Conservation (phyloP, 2,797 vertebrate genomes). For the Phataginus tetradactyla region DNA sequence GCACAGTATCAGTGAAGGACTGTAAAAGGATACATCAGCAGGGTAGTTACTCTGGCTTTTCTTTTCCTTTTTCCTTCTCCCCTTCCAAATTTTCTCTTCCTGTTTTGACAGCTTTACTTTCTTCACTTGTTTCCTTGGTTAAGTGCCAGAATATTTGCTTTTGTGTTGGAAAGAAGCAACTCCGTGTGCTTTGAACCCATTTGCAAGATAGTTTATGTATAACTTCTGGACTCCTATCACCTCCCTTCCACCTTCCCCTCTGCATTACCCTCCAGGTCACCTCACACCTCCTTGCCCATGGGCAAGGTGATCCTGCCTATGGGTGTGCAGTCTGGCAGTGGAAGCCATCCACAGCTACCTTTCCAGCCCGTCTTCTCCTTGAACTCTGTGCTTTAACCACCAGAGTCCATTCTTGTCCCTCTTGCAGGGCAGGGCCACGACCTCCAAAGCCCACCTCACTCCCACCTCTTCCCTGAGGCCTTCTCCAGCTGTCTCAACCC, state of each 20-base stretch:
- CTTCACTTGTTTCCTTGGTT: background rate
- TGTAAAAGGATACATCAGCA: rapidly evolving
- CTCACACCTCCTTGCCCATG: background rate
- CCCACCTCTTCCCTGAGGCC: background rate
- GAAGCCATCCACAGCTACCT: background rate
- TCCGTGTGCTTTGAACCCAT: background rate
- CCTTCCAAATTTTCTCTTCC: background rate
- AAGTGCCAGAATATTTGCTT: background rate
- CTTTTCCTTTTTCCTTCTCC: rapidly evolving
- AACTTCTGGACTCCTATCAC: background rate
- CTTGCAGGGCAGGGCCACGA: background rate
- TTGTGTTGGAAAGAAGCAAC: background rate
- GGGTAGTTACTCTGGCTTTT: rapidly evolving
- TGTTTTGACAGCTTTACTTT: background rate
- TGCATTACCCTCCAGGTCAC: rapidly evolving
- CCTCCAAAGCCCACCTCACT: background rate
- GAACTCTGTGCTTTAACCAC: background rate
- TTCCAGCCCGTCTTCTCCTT: background rate
- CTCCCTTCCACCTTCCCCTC: background rate
- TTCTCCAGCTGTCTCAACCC: background rate
- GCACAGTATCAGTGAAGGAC: rapidly evolving
- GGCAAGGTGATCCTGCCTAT: rapidly evolving
- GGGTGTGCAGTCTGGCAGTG: rapidly evolving
- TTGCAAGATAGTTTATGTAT: rapidly evolving
- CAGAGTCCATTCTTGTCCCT: too few relatives aligned